These are phyloP conservation scores for Pterocles orientalis DNA, from an alignment of 2,113 vertebrate species.

Conservation along the genomic window DNA sequence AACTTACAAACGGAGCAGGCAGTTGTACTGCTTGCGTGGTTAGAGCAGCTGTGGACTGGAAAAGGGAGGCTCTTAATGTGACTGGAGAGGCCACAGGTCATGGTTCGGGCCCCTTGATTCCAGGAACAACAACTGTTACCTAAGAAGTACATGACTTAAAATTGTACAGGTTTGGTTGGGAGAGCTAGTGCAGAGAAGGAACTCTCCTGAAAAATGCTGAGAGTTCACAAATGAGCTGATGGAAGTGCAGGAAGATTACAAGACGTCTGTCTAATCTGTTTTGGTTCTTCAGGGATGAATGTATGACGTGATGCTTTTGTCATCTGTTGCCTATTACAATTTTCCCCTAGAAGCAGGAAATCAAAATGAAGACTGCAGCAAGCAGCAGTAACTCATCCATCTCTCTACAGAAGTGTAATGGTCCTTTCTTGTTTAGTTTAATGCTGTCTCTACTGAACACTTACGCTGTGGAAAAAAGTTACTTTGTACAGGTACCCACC, in stretches of 20 bases:
- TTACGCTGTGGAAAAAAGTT: neutral
- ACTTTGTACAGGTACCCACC: neutral
- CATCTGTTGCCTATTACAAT: neutral
- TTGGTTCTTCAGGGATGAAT: conserved; percentile 2
- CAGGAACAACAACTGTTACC: neutral
- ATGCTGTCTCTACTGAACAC: neutral
- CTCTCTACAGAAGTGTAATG: neutral
- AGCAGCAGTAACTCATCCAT: neutral
- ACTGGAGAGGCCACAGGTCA: accelerated
- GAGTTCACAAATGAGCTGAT: neutral
- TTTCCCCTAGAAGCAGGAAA: neutral
- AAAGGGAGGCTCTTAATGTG: neutral
- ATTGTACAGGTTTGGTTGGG: neutral
- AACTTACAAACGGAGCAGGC: too few species aligned
- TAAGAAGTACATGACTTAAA: neutral
- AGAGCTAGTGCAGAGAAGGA: neutral
- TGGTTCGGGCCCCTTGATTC: neutral
- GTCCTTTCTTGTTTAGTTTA: neutral
- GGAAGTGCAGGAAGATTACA: neutral
- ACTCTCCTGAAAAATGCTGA: neutral
- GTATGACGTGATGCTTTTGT: neutral
- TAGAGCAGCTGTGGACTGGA: neutral
- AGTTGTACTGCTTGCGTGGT: neutral
- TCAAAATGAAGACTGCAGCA: neutral
- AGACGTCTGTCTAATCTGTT: neutral